Evolutionary conservation across 2,888 invertebrate species (phyloP).

Genomic region (Orthosia incerta): DNA sequence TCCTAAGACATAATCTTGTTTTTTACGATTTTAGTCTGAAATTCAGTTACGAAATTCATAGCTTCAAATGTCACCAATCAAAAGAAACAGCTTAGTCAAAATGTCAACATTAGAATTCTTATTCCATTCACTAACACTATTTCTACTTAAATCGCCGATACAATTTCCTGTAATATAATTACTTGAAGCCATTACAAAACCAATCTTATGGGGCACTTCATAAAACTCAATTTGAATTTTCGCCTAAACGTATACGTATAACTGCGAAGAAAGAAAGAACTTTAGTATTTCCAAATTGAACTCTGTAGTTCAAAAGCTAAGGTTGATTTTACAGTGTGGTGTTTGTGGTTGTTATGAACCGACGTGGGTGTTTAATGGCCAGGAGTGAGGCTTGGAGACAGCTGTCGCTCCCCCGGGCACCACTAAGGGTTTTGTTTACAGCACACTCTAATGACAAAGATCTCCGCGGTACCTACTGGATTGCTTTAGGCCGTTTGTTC

Average conservation of each 20-base stretch:
- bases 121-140: slow-evolving; percentile 74
- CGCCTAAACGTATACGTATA: slow-evolving; percentile 36
- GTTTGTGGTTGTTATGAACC: slow-evolving; percentile 70
- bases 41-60: not conserved
- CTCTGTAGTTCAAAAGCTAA: slow-evolving; percentile 18
- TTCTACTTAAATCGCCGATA: slow-evolving; percentile 78
- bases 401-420: slow-evolving; percentile 87
- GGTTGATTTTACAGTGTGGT: slow-evolving; percentile 65
- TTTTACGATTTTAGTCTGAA: not conserved
- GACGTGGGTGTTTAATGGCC: slow-evolving; percentile 87
- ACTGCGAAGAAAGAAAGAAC: slow-evolving; percentile 50
- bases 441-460: slow-evolving; percentile 84
- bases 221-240: slow-evolving; percentile 71
- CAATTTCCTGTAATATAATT: slow-evolving; percentile 79
- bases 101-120: slow-evolving; percentile 60
- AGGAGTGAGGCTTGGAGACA: slow-evolving; percentile 86
- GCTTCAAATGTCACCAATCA: not conserved
- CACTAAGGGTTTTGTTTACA: slow-evolving; percentile 88
- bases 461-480: slow-evolving; percentile 68
- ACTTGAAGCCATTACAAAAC: slow-evolving; percentile 57
- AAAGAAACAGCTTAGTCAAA: not conserved
- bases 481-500: slow-evolving; percentile 36
- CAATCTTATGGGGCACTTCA: slow-evolving; percentile 59
- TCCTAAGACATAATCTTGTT: no score
- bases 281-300: slow-evolving; percentile 44